Percentiles rank a stretch among this genome's conserved stretches.
Evolutionary conservation across 2,113 vertebrate species (phyloP).

Genomic region (Struthio camelus): DNA sequence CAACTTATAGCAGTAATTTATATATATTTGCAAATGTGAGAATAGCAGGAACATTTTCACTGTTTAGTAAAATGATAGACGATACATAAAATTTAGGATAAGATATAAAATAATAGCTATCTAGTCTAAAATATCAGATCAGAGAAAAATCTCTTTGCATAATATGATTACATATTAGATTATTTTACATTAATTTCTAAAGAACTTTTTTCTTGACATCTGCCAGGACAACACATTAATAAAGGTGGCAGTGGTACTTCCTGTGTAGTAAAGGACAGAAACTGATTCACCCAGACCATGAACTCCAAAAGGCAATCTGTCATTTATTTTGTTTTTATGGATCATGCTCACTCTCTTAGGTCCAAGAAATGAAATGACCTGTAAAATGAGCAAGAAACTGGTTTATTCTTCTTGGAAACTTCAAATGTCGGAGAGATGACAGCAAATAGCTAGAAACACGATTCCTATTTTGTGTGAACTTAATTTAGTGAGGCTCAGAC

Average conservation of each 20-base stretch:
- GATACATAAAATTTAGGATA: not conserved
- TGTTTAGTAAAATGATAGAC: not conserved
- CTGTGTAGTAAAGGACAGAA: not conserved
- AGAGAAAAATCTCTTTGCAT: not conserved
- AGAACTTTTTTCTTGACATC: not conserved
- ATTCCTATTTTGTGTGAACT: not conserved
- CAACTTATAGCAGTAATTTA: not conserved
- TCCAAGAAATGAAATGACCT: not conserved
- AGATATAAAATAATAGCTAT: not conserved
- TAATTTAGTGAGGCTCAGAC: not conserved
- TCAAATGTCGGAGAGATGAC: not conserved
- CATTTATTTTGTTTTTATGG: not conserved
- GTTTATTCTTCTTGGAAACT: not conserved
- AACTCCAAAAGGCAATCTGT: not conserved
- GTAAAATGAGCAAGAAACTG: not conserved
- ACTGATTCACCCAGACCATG: not conserved
- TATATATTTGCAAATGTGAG: not conserved
- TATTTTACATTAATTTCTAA: not conserved
- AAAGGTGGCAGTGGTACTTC: not conserved
- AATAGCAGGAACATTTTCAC: not conserved
- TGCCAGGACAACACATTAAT: not conserved
- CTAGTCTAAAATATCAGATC: not conserved
- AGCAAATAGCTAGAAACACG: not conserved
- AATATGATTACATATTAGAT: not conserved
- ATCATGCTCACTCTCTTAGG: not conserved